Evolutionary conservation across 2,113 vertebrate species (phyloP).

Genomic region (Astatoreochromis straeleni): DNA sequence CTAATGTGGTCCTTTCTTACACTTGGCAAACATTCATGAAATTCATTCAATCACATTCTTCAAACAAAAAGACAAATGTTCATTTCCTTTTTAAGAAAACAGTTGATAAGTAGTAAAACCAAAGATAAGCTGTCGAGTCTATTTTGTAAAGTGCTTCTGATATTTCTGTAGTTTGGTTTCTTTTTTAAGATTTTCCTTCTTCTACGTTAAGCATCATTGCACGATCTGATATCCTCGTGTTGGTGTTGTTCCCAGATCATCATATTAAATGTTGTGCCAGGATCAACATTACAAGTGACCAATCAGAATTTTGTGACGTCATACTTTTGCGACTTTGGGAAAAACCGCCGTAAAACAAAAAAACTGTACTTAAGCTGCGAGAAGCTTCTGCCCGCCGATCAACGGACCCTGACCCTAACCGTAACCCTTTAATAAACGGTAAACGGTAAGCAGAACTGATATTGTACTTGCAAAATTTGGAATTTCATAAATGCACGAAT

Average conservation of each 20-base stretch:
- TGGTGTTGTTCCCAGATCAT: too few species aligned
- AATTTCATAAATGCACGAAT: too few species aligned
- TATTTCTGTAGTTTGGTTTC: background rate
- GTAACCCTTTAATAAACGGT: too few species aligned
- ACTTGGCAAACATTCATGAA: background rate
- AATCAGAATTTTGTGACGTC: background rate
- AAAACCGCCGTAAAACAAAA: background rate
- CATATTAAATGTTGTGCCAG: accelerated
- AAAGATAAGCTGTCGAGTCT: background rate
- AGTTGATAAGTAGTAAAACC: background rate
- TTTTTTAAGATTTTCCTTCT: background rate
- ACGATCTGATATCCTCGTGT: accelerated
- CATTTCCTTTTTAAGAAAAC: background rate
- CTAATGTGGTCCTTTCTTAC: background rate
- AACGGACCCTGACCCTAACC: too few species aligned
- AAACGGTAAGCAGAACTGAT: accelerated
- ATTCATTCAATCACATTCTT: background rate
- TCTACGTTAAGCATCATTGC: background rate
- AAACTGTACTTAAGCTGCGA: too few species aligned
- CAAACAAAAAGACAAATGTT: background rate
- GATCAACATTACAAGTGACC: background rate
- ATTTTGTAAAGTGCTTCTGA: background rate
- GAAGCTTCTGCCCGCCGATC: accelerated
- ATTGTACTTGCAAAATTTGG: too few species aligned
- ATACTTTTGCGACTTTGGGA: background rate